Base-by-base conservation (phyloP, 2,113 vertebrate genomes). In the Pycnonotus jocosus region DNA sequence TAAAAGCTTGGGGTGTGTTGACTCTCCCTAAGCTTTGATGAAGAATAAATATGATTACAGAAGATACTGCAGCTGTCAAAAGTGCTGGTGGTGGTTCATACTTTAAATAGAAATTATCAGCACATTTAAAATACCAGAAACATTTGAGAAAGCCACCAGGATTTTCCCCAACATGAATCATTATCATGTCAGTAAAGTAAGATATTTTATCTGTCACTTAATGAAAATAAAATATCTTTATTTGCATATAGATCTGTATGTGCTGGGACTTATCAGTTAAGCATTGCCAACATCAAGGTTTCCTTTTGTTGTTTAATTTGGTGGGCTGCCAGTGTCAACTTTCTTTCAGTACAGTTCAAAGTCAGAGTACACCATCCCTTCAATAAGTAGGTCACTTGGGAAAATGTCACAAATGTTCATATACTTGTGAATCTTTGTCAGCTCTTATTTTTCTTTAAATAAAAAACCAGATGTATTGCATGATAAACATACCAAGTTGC, bases 41-140 rank as follows among this genome's bases (percentile, higher is more conserved):
- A 92, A 87, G 70, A 90, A 79, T 80, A 91, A 95, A 71, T 81
- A 80, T 81, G 77, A 92, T 89, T 74, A 69, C 66, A 87, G 70
- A 91, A 87, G 78, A 91, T 73, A 88, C 24, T 79, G 70, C 93
- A 91, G 66, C 85, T 91, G 86, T 96, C 86, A 87, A 16, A 87
- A 87, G 47, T 76, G 53, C 57, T 92, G 33, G 1, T 92, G 57
- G 17, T 87, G 31, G 45, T 90, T 95, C 50, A 51, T 89, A 35
- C 53, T 94, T 85, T 58, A 91, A 81, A 93, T 24, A 91, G 77
- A 92, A 94, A 89, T 79, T 88, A 72, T 66, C 30, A 66, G 56
- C 47, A 44, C 38, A 31, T 73, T 85, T 89, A 45, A 89, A 88
- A 73, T 65, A 82, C 18, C 53, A 87, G 65, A 87, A 87, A 53